Evolutionary conservation across 2,888 invertebrate genomes (phyloP).

Genomic region (Drosophila niveifrons): DNA sequence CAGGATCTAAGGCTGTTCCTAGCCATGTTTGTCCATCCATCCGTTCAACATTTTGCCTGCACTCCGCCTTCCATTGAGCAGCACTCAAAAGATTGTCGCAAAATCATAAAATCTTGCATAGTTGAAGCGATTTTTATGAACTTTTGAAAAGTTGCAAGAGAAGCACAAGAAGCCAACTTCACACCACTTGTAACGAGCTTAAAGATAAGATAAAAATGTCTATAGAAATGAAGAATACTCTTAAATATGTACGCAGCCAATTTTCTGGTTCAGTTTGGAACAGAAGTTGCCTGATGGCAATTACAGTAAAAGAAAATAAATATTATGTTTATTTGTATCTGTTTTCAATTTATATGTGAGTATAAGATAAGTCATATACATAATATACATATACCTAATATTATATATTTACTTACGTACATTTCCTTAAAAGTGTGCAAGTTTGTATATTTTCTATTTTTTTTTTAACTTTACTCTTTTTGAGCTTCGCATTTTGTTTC

Average conservation of each 20-base stretch:
- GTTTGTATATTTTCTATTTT: no score
- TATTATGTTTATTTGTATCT: background rate
- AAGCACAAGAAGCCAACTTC: conserved; percentile 33
- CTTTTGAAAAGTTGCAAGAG: conserved; percentile 66
- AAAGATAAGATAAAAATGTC: conserved; percentile 53
- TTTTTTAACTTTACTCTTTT: no score
- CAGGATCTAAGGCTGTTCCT: background rate
- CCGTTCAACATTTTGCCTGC: background rate
- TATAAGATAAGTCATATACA: no score
- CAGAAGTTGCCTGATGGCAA: background rate
- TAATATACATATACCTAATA: no score
- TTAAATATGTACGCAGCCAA: background rate
- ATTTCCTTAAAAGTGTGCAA: no score
- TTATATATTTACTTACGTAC: no score
- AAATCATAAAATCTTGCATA: conserved; percentile 77
- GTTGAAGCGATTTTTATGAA: conserved; percentile 80
- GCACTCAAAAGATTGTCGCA: conserved; percentile 68
- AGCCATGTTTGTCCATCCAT: conserved; percentile 13
- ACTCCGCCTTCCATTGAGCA: conserved; percentile 33
- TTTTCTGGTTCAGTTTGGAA: background rate
- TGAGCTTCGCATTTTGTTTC: no score
- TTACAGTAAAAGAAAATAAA: background rate
- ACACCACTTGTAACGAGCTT: conserved; percentile 68
- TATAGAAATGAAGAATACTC: conserved; percentile 42
- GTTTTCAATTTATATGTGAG: no score